phyloP scores from a whole-genome alignment of 2,113 vertebrate genomes.

The Theropithecus gelada region DNA sequence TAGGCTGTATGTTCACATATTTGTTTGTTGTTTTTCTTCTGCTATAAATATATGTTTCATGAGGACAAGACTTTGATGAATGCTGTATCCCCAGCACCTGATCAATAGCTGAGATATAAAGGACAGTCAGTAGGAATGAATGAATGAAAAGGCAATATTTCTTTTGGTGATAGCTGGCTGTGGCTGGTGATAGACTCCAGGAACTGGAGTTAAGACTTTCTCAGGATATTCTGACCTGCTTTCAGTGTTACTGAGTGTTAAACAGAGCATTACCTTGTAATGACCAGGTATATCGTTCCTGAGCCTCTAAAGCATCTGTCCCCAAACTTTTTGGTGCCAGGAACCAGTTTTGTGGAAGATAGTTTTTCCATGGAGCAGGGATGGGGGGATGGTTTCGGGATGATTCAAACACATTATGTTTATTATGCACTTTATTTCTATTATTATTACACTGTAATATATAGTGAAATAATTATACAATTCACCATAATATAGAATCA shows the following conservation, averaged over 20 bases:
- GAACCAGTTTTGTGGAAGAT: too few relatives aligned
- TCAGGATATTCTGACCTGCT: neutral
- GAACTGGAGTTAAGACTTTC: neutral
- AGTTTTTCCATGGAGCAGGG: too few relatives aligned
- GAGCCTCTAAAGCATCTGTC: neutral
- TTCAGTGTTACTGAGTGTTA: neutral
- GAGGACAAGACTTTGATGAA: neutral
- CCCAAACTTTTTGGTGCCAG: too few relatives aligned
- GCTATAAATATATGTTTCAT: neutral
- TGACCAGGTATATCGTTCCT: neutral
- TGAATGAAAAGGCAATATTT: neutral
- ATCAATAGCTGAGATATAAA: neutral
- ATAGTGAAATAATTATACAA: too few relatives aligned
- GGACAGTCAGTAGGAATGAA: neutral
- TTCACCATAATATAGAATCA: too few relatives aligned
- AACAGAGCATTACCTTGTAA: neutral
- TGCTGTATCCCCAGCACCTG: neutral
- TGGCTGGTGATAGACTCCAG: neutral
- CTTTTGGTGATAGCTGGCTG: neutral
- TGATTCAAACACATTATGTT: too few relatives aligned
- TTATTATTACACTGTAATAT: too few relatives aligned
- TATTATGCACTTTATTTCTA: too few relatives aligned
- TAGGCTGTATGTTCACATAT: neutral
- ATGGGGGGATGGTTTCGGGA: too few relatives aligned
- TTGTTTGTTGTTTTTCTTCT: slow-evolving; percentile 17